Conservation (phyloP, 2,888 invertebrate genomes). For the Apamea crenata region DNA sequence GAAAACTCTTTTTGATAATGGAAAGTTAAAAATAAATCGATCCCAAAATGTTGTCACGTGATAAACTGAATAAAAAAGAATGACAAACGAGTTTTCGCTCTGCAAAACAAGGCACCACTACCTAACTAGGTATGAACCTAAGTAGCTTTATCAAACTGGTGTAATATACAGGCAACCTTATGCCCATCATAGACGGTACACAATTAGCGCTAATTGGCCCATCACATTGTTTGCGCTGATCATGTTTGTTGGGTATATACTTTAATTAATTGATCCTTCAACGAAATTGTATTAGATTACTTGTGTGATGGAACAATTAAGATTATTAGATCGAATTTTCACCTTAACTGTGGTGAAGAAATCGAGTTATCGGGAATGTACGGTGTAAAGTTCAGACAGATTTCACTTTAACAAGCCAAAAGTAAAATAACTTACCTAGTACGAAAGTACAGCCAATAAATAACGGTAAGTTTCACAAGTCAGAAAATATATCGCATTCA, state of each 20-base stretch:
- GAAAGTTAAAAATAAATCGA: neutral
- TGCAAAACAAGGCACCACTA: neutral
- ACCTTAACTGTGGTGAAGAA: neutral
- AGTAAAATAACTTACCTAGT: neutral
- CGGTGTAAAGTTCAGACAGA: neutral
- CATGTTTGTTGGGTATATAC: slow-evolving; percentile 35
- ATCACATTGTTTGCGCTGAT: slow-evolving; percentile 47
- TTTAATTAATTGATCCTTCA: slow-evolving; percentile 37
- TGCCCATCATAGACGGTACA: slow-evolving; percentile 17
- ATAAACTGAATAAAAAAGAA: neutral
- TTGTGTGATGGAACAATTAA: slow-evolving; percentile 16
- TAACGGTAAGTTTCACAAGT: neutral
- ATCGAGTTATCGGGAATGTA: neutral
- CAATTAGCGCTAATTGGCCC: slow-evolving; percentile 59
- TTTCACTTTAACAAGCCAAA: neutral
- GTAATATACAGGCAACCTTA: slow-evolving; percentile 12
- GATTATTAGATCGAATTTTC: neutral
- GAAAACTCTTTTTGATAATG: neutral
- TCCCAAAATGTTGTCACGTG: neutral
- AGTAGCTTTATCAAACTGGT: neutral
- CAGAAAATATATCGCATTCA: neutral
- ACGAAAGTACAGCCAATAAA: neutral
- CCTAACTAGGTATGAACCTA: neutral
- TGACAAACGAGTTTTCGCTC: neutral
- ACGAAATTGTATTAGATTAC: slow-evolving; percentile 30